Evolutionary conservation across 2,888 invertebrate genomes (phyloP).

Genomic region (Drosophila merina): DNA sequence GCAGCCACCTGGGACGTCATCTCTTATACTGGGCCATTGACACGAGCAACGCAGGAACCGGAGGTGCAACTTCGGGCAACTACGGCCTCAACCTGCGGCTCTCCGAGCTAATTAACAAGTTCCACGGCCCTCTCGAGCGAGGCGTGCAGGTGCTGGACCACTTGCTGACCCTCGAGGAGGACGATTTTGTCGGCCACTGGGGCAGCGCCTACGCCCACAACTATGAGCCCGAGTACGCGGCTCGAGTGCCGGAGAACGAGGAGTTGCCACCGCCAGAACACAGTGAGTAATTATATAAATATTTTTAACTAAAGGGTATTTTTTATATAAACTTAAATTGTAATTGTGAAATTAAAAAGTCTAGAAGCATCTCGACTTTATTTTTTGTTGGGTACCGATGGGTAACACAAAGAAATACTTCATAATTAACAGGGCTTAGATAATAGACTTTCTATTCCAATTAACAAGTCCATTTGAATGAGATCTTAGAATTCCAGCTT

Average conservation of each 20-base stretch:
- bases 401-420: neutral
- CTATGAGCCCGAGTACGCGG: constrained; percentile 78
- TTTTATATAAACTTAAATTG: too few relatives aligned
- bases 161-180: constrained; percentile 86
- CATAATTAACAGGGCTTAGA: neutral
- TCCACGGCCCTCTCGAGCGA: constrained; percentile 84
- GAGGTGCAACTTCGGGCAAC: constrained; percentile 71
- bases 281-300: constrained; percentile 36
- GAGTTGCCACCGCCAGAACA: constrained; percentile 65
- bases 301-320: too few relatives aligned
- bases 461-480: neutral
- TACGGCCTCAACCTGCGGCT: constrained; percentile 86
- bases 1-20: constrained; percentile 85
- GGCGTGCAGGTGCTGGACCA: constrained; percentile 87
- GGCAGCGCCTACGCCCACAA: constrained; percentile 82
- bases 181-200: constrained; percentile 83
- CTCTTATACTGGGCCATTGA: constrained; percentile 87
- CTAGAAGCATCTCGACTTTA: neutral
- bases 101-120: constrained; percentile 85
- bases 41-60: constrained; percentile 75
- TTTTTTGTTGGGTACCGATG: neutral
- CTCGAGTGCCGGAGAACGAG: constrained; percentile 60
- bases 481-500: neutral
- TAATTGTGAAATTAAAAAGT: neutral
- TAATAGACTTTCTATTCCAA: neutral